phyloP scores from a whole-genome alignment of 2,113 vertebrate genomes.

The Pangasianodon gigas region DNA sequence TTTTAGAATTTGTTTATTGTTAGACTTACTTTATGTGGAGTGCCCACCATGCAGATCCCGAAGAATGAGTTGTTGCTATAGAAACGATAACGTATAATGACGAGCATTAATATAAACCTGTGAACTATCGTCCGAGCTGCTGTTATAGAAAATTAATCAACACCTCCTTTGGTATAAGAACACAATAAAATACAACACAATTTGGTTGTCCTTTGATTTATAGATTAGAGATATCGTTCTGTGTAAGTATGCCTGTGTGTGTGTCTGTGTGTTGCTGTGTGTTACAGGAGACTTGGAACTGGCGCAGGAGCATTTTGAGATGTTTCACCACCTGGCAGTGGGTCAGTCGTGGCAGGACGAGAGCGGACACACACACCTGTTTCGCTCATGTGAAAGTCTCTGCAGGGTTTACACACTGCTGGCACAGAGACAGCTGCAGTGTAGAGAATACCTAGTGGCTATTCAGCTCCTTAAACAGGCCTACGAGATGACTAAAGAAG shows the following conservation, averaged over 20 bases:
- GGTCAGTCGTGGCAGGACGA: constrained; percentile 75
- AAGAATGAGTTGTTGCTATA: background rate
- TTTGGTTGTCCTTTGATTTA: background rate
- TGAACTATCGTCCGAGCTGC: background rate
- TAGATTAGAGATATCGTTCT: background rate
- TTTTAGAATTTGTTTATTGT: background rate
- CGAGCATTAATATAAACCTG: background rate
- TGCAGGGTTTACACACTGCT: constrained; percentile 80
- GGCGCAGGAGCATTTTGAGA: constrained; percentile 79
- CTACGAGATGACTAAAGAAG: constrained; percentile 77
- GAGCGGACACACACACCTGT: constrained; percentile 66
- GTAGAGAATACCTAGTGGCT: constrained; percentile 67
- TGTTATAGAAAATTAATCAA: background rate
- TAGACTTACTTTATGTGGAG: background rate
- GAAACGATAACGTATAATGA: background rate
- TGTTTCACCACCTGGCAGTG: constrained; percentile 73
- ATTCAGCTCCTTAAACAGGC: constrained; percentile 80
- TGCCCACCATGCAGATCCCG: background rate
- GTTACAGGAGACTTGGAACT: constrained; percentile 74
- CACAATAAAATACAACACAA: background rate
- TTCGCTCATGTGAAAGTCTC: constrained; percentile 75
- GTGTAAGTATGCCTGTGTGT: background rate
- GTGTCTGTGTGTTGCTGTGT: constrained; percentile 39
- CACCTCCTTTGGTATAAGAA: background rate
- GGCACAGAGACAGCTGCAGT: constrained; percentile 79